Evolutionary conservation across 2,797 vertebrate species (phyloP), one percentile per base, ranked within the genome.

Genomic region (Ctenopoma kingsleyae): DNA sequence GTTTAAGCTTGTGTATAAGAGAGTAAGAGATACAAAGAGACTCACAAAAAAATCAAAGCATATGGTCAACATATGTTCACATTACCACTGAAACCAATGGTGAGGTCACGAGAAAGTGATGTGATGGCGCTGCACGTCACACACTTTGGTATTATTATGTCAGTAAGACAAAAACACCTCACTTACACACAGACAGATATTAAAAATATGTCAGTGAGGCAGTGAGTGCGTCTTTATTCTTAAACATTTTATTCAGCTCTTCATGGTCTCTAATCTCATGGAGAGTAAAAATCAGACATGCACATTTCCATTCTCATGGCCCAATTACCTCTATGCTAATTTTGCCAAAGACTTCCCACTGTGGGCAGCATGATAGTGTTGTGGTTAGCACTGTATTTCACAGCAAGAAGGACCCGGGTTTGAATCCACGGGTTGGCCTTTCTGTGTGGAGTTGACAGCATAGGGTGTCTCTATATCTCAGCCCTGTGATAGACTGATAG

Each of bases 271-370:
- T 32, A 32, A 32, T 32, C 30, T 32, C 30, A 32, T 41, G 4
- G 55, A 59, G 71, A 71, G 72, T 85, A 74, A 84, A 82, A 88
- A 83, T 76, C 74, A 48, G 65, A 73, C 67, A 46, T 48, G 52
- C 54, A 72, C 57, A 63, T 72, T 66, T 76, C 69, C 49, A 55
- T 78, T 83, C 62, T 77, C 55, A 50, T 85, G 85, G 60, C 67
- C 81, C 74, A 80, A 74, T 82, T 78, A 85, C 76, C 74, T 84
- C 50, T 15, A 20, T 67, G 53, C 76, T 81, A 80, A 86, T 86
- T 74, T 83, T 68, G 80, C 57, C 47, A 53, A n/a, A 83, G 80
- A 61, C 56, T 55, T 77, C 2, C 7, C 7, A 32, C 30, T 32
- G 7, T 8, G 4, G 12, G 7, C 30, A 4, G 2, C 11, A 38